phyloP scores from a whole-genome alignment of 2,113 vertebrate species.

The Thinocorus orbignyianus region DNA sequence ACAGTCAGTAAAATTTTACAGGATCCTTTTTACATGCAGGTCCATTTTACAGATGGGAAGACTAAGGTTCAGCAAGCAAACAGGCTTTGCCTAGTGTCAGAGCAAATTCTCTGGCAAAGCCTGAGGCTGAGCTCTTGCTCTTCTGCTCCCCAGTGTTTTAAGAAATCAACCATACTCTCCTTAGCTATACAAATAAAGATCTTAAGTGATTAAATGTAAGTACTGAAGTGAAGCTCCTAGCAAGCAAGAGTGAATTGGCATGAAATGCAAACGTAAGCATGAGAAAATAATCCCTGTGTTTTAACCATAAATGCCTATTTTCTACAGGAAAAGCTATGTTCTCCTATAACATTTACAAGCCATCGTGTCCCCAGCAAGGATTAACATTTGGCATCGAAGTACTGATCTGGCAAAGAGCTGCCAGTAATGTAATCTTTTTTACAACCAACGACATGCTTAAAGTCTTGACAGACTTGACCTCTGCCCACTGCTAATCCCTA shows the following conservation, averaged over 20 bases:
- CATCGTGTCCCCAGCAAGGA: constrained; percentile 72
- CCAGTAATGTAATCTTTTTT: constrained; percentile 68
- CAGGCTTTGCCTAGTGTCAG: not conserved
- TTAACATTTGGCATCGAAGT: constrained; percentile 74
- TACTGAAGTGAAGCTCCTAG: not conserved
- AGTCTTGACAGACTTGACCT: constrained; percentile 52
- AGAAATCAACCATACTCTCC: not conserved
- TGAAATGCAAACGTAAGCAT: constrained; percentile 71
- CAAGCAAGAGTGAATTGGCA: constrained; percentile 32
- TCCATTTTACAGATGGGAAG: not conserved
- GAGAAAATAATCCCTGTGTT: constrained; percentile 62
- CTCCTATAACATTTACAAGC: constrained; percentile 75
- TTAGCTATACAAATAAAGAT: constrained; percentile 31
- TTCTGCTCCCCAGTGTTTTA: not conserved
- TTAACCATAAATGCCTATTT: constrained; percentile 66
- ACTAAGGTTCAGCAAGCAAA: not conserved
- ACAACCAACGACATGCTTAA: constrained; percentile 49
- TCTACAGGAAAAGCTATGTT: constrained; percentile 68
- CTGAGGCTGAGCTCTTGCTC: not conserved
- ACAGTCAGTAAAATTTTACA: not conserved
- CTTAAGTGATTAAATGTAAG: constrained; percentile 8
- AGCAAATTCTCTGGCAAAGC: not conserved
- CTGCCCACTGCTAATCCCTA: constrained; percentile 14
- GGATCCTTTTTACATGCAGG: not conserved
- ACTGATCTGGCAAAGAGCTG: constrained; percentile 57